Conservation (phyloP, 2,797 vertebrate genomes). For the Oophaga sylvatica region DNA sequence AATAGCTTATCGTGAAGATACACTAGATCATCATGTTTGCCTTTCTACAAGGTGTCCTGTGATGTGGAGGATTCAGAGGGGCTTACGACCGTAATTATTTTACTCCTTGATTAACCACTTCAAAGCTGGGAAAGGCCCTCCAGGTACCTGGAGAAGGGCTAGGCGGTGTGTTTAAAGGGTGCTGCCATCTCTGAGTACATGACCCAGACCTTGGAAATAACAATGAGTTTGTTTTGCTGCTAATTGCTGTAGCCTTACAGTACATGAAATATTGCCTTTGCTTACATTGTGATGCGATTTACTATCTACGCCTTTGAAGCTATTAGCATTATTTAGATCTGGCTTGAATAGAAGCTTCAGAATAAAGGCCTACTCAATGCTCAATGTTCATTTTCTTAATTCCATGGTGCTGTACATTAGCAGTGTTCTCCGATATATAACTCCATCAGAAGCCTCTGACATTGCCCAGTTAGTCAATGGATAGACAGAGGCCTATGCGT, state of each 20-base stretch:
- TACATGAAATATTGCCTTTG: not conserved
- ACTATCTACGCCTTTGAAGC: not conserved
- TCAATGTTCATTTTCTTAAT: too few species aligned
- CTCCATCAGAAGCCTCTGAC: too few species aligned
- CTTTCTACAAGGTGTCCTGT: constrained; percentile 23
- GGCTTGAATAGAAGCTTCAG: not conserved
- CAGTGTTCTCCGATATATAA: too few species aligned
- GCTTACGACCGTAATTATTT: constrained; percentile 42
- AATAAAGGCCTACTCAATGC: not conserved
- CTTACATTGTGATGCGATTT: not conserved
- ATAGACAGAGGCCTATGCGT: too few species aligned
- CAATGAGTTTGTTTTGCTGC: constrained; percentile 24
- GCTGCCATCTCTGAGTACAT: constrained; percentile 24
- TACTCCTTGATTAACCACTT: constrained; percentile 59
- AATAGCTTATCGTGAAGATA: not conserved
- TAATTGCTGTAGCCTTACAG: not conserved
- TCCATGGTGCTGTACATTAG: too few species aligned
- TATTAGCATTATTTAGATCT: not conserved
- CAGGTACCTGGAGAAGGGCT: not conserved
- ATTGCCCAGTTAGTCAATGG: too few species aligned
- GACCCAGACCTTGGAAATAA: constrained; percentile 31
- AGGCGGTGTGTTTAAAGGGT: constrained; percentile 33
- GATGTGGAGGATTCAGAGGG: constrained; percentile 27
- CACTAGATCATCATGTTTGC: constrained; percentile 3
- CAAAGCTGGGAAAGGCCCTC: constrained; percentile 50